phyloP scores from a whole-genome alignment of 2,113 vertebrate genomes.

The Sturnira hondurensis region DNA sequence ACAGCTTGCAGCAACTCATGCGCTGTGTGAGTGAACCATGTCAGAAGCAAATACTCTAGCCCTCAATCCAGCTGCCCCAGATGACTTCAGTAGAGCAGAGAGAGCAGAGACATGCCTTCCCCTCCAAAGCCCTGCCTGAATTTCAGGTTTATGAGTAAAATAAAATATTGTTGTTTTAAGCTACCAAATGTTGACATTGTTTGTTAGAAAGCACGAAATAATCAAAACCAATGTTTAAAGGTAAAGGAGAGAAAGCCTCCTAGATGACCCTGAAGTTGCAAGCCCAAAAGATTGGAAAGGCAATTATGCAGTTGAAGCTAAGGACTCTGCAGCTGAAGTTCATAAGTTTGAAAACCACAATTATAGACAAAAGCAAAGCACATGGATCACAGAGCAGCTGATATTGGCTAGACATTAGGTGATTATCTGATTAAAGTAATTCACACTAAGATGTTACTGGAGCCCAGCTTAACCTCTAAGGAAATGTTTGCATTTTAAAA shows the following conservation, averaged over 20 bases:
- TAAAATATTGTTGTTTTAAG: background rate
- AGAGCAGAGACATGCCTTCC: background rate
- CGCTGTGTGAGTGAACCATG: background rate
- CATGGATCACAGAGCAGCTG: background rate
- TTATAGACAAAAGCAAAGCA: background rate
- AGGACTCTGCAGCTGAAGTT: background rate
- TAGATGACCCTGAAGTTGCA: background rate
- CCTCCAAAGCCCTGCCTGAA: background rate
- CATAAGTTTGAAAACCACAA: background rate
- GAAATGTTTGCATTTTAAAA: background rate
- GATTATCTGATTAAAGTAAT: conserved; percentile 38
- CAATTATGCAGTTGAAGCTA: background rate
- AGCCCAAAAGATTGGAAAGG: background rate
- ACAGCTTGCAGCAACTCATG: fast-evolving
- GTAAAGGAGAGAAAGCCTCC: background rate
- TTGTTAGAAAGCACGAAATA: background rate
- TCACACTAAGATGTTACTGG: background rate
- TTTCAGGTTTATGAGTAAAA: background rate
- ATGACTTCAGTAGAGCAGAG: background rate
- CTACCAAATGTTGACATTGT: background rate
- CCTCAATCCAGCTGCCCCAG: background rate
- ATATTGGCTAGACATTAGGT: background rate
- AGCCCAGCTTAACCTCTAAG: background rate
- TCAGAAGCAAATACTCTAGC: background rate
- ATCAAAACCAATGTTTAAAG: background rate